These are phyloP conservation scores for Dendrocopos noguchii DNA, from an alignment of 2,113 vertebrate species.

Conservation along the genomic window DNA sequence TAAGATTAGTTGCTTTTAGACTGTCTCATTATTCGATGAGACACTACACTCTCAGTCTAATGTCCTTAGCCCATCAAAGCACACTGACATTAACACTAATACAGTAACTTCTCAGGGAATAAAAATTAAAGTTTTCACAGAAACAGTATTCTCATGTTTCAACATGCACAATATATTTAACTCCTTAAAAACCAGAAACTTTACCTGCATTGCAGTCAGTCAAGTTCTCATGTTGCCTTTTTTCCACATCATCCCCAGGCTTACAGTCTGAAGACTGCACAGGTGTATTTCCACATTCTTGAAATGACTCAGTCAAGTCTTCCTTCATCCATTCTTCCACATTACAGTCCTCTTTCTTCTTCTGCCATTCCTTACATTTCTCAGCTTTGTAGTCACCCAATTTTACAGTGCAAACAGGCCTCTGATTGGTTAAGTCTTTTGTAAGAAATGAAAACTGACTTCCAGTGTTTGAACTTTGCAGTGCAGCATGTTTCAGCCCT, in stretches of 20 bases:
- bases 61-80: background rate
- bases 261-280: background rate
- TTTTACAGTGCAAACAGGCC: background rate
- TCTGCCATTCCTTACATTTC: background rate
- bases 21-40: background rate
- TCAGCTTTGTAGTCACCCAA: background rate
- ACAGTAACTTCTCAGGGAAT: background rate
- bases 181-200: background rate
- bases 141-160: background rate
- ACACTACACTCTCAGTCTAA: background rate
- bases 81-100: background rate
- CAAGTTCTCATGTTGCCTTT: background rate
- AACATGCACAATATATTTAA: background rate
- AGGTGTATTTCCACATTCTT: background rate
- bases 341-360: background rate
- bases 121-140: background rate
- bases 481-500: background rate
- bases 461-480: background rate
- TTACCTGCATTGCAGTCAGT: conserved; percentile 56
- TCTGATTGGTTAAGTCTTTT: background rate
- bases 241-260: background rate
- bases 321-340: conserved; percentile 3
- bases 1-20: background rate
- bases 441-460: background rate
- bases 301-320: background rate